A percentile compares a stretch with the other conserved stretches of the same genome.
phyloP scores from a whole-genome alignment of 2,113 vertebrate species.

The Todiramphus saurophagus region DNA sequence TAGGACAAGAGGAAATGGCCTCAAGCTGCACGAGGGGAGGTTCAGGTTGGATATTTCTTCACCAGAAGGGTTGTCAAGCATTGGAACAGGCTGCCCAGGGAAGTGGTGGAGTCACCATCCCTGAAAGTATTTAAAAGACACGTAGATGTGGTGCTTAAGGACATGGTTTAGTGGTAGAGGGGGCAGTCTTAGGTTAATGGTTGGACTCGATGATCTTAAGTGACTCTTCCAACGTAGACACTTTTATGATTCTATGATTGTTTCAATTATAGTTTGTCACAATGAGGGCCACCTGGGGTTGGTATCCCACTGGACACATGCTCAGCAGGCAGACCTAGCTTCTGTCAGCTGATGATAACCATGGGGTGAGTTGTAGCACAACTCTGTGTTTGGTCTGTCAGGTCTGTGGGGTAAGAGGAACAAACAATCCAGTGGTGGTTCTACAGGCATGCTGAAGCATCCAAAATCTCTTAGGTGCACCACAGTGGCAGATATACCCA shows the following conservation, averaged over 20 bases:
- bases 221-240: not conserved
- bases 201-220: not conserved
- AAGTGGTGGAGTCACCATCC: not conserved
- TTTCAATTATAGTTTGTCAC: not conserved
- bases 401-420: not conserved
- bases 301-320: fast-evolving
- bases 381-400: not conserved
- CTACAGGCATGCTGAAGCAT: not conserved
- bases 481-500: not conserved
- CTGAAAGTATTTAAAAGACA: not conserved
- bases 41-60: too few relatives aligned
- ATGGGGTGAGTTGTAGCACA: not conserved
- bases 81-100: not conserved
- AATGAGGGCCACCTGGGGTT: not conserved
- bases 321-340: not conserved
- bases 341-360: not conserved
- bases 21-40: too few relatives aligned
- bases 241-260: too few relatives aligned
- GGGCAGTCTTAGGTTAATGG: not conserved
- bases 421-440: not conserved
- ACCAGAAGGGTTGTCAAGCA: not conserved
- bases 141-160: not conserved
- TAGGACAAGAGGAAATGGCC: too few relatives aligned
- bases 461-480: not conserved
- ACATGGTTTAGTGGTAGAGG: not conserved